A percentile compares a stretch with the other conserved stretches of the same genome.
Conservation (phyloP, 2,113 vertebrate genomes). For the Cricetomys ansorgei region DNA sequence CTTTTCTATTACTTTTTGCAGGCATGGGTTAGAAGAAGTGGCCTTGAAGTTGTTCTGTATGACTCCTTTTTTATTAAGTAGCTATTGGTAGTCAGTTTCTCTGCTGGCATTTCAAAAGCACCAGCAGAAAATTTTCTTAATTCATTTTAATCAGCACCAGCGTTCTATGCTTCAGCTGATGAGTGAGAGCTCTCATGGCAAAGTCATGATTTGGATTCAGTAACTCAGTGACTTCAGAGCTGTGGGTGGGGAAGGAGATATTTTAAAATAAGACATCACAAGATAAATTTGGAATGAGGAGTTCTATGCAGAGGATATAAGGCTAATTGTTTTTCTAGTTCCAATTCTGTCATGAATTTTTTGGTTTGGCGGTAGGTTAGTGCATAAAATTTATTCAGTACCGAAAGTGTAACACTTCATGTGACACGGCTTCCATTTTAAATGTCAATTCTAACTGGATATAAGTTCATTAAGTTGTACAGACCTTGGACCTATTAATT, state of each 20-base stretch:
- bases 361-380: not conserved
- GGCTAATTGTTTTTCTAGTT: not conserved
- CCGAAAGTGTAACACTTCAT: not conserved
- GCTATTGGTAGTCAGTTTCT: not conserved
- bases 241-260: not conserved
- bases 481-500: not conserved
- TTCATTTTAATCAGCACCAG: conserved; percentile 16
- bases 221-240: conserved; percentile 38
- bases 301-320: not conserved
- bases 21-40: not conserved
- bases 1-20: not conserved
- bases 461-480: not conserved
- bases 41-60: not conserved
- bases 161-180: not conserved
- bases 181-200: not conserved
- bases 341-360: not conserved
- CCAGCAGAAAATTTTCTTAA: conserved; percentile 9
- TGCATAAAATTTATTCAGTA: not conserved
- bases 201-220: conserved; percentile 34
- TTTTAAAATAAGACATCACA: conserved; percentile 46
- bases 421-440: not conserved
- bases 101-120: not conserved
- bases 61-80: not conserved
- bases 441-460: not conserved
- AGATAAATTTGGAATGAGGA: conserved; percentile 29